These are phyloP conservation scores for Xanthorhoe designata DNA, from an alignment of 2,888 invertebrate species.

Conservation along the genomic window DNA sequence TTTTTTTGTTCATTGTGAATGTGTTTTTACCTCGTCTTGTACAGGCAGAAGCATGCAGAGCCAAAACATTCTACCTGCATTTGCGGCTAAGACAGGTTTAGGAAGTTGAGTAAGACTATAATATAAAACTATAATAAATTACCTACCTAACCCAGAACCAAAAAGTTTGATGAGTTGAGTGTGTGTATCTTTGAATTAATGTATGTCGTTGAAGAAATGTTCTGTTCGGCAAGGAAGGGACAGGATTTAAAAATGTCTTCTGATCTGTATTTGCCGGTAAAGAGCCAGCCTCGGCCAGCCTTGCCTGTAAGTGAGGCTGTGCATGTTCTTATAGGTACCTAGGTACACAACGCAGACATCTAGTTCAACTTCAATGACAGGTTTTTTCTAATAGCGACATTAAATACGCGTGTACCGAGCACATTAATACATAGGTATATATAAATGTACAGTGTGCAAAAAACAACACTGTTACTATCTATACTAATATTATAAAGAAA, in stretches of 20 bases:
- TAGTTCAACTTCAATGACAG: constrained; percentile 39
- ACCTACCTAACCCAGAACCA: too few relatives aligned
- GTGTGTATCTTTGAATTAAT: too few relatives aligned
- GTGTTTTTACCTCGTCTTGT: constrained; percentile 31
- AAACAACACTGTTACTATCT: not conserved
- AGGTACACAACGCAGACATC: constrained; percentile 29
- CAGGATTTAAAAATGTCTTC: too few relatives aligned
- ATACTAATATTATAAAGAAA: too few relatives aligned
- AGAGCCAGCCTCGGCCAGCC: not conserved
- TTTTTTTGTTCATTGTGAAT: constrained; percentile 28
- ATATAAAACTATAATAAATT: too few relatives aligned
- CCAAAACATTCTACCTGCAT: constrained; percentile 22
- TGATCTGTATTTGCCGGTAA: not conserved
- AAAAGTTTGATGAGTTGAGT: too few relatives aligned
- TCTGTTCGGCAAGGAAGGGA: too few relatives aligned
- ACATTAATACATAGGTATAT: not conserved
- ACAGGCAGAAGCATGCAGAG: constrained; percentile 34
- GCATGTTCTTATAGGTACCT: constrained; percentile 4
- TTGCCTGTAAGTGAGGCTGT: constrained; percentile 3
- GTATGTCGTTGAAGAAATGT: too few relatives aligned
- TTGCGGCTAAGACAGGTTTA: constrained; percentile 1
- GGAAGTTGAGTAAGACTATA: not conserved
- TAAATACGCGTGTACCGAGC: constrained; percentile 16
- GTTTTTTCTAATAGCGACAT: constrained; percentile 36
- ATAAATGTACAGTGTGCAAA: not conserved